A percentile compares a stretch with the other conserved stretches of the same genome.
Evolutionary conservation across 2,797 vertebrate species (phyloP).

Genomic region (Acrossocheilus fasciatus): DNA sequence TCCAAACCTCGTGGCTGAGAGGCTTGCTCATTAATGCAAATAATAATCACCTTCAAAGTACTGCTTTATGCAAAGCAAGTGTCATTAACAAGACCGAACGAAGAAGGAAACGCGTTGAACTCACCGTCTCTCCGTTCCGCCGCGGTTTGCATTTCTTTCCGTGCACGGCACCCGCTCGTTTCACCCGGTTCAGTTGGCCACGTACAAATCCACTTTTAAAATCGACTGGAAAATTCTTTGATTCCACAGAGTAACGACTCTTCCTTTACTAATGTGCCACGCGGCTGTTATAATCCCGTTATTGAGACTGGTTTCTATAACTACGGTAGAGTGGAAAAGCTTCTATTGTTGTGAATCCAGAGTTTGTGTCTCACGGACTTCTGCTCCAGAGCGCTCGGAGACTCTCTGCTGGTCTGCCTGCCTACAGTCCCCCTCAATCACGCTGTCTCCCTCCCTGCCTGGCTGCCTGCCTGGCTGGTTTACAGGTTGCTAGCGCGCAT

Average conservation of each 20-base stretch:
- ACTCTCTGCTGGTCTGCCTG: constrained; percentile 34
- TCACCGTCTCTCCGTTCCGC: constrained; percentile 78
- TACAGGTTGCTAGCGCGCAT: constrained; percentile 71
- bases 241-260: constrained; percentile 43
- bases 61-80: not conserved
- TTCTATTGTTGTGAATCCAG: constrained; percentile 36
- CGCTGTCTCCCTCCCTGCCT: constrained; percentile 67
- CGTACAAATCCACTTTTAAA: constrained; percentile 72
- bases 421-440: constrained; percentile 67
- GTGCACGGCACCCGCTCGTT: constrained; percentile 61
- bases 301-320: constrained; percentile 2
- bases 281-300: constrained; percentile 59
- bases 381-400: constrained; percentile 46
- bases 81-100: not conserved
- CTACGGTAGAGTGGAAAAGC: constrained; percentile 32
- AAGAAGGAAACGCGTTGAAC: constrained; percentile 64
- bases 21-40: not conserved
- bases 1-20: constrained; percentile 21
- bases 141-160: constrained; percentile 78
- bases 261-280: constrained; percentile 30
- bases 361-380: constrained; percentile 45
- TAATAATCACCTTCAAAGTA: not conserved
- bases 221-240: constrained; percentile 31
- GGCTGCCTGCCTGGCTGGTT: constrained; percentile 38
- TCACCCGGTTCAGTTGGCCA: constrained; percentile 68